These are phyloP conservation scores for Leptopilina syphax DNA, from an alignment of 2,888 invertebrate species.

Conservation along the genomic window DNA sequence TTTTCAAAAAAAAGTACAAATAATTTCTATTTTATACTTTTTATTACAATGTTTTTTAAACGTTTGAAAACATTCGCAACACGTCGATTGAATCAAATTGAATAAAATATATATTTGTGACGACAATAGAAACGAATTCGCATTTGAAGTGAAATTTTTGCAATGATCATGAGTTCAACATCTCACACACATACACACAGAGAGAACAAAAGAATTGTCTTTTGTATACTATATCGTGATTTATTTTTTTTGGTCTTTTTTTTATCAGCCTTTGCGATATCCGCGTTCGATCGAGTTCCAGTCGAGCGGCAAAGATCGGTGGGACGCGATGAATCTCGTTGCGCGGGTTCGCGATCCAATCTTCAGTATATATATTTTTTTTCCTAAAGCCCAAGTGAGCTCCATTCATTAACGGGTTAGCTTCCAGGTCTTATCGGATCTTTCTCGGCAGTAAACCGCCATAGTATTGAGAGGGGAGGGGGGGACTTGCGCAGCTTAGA, in stretches of 20 bases:
- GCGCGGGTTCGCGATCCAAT: conserved; percentile 47
- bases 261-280: conserved; percentile 38
- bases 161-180: conserved; percentile 11
- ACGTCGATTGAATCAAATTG: no score
- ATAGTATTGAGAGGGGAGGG: conserved; percentile 50
- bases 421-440: conserved; percentile 68
- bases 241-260: not conserved
- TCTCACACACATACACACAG: not conserved
- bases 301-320: conserved; percentile 55
- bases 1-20: no score
- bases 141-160: conserved; percentile 10
- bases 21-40: no score
- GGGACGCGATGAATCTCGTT: conserved; percentile 51
- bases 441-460: conserved; percentile 58
- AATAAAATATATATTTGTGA: no score
- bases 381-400: conserved; percentile 57
- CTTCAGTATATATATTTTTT: conserved; percentile 46
- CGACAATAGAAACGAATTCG: not conserved
- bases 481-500: conserved; percentile 63
- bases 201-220: conserved; percentile 31
- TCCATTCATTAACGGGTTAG: conserved; percentile 64
- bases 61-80: no score
- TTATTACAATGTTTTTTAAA: no score
- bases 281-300: conserved; percentile 57
- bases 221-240: conserved; percentile 20